phyloP scores from a whole-genome alignment of 2,888 invertebrate genomes.

The Busseola fusca region DNA sequence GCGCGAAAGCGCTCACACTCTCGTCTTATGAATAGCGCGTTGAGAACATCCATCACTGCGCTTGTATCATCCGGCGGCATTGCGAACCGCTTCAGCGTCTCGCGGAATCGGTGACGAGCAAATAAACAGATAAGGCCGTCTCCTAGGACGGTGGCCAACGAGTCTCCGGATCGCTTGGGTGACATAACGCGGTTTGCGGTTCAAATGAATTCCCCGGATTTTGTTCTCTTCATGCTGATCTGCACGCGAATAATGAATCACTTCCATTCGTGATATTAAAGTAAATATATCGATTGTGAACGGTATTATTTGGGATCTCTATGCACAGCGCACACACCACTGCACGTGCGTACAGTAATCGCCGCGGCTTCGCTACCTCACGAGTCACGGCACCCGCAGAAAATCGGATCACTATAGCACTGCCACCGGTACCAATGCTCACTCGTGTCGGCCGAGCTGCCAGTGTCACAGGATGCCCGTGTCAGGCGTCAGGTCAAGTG shows the following conservation, averaged over 20 bases:
- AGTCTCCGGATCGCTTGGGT: background rate
- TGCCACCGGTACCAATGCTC: background rate
- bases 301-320: background rate
- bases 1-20: background rate
- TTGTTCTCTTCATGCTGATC: background rate
- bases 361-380: conserved; percentile 26
- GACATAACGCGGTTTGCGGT: background rate
- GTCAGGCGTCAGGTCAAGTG: background rate
- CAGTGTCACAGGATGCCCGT: background rate
- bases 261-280: too few relatives aligned
- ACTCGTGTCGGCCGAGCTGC: background rate
- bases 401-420: conserved; percentile 9
- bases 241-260: background rate
- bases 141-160: background rate
- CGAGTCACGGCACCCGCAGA: background rate
- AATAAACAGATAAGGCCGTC: background rate
- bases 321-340: too few relatives aligned
- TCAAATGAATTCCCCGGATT: background rate
- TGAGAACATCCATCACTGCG: conserved; percentile 11
- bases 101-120: background rate
- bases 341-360: background rate
- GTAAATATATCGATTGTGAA: background rate
- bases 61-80: background rate
- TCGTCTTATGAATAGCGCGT: conserved; percentile 32
- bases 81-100: background rate